Conservation (phyloP, 2,888 invertebrate species). For the Watsonalla cultraria region DNA sequence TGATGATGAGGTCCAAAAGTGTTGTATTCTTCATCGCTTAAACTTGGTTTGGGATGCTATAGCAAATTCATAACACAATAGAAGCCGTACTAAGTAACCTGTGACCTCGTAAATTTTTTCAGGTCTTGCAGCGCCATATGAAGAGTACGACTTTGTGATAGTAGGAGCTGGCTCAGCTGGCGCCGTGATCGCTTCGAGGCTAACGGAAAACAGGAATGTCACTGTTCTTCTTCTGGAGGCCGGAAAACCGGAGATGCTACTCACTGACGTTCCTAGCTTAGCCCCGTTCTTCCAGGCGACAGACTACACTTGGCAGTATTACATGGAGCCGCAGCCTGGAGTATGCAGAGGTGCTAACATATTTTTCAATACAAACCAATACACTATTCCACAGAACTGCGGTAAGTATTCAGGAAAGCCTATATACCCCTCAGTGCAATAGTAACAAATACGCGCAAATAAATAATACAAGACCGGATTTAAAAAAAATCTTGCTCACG, state of each 20-base stretch:
- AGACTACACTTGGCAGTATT: slow-evolving; percentile 85
- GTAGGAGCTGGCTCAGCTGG: slow-evolving; percentile 80
- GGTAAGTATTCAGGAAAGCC: too few species aligned
- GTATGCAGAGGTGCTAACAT: slow-evolving; percentile 74
- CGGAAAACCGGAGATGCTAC: slow-evolving; percentile 64
- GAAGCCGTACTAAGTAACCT: too few species aligned
- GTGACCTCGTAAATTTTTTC: slow-evolving; percentile 13
- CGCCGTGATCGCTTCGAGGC: slow-evolving; percentile 71
- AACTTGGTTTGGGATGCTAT: too few species aligned
- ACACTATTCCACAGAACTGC: too few species aligned
- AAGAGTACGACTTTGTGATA: slow-evolving; percentile 76
- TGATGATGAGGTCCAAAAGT: too few species aligned
- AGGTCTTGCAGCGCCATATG: slow-evolving; percentile 45
- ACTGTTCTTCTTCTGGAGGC: slow-evolving; percentile 61
- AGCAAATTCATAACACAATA: too few species aligned
- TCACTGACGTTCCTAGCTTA: slow-evolving; percentile 77
- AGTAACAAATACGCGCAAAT: too few species aligned
- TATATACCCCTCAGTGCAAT: too few species aligned
- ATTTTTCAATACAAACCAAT: neutral
- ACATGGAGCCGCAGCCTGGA: slow-evolving; percentile 80
- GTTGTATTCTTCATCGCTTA: too few species aligned
- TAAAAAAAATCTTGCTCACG: too few species aligned
- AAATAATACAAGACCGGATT: too few species aligned
- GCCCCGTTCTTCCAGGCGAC: slow-evolving; percentile 79
- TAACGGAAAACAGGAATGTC: slow-evolving; percentile 57